Evolutionary conservation across 2,797 vertebrate genomes (phyloP).

Genomic region (Okamejei kenojei): DNA sequence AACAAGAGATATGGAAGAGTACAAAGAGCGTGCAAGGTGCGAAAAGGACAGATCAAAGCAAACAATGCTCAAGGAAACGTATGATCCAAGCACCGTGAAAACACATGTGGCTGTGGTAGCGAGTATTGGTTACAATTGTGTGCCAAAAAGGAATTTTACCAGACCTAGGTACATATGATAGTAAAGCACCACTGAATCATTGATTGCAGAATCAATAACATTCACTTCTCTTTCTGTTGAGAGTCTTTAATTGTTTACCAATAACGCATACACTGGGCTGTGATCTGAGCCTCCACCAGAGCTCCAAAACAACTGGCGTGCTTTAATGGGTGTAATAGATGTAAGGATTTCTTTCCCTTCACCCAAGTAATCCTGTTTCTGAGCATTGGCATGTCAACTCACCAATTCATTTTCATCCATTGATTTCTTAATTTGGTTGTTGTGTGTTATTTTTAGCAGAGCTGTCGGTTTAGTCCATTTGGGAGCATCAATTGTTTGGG

Average conservation of each 20-base stretch:
- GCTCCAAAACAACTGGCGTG: neutral
- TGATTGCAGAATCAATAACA: neutral
- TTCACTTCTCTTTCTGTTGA: neutral
- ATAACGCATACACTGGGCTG: neutral
- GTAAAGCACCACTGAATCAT: no score
- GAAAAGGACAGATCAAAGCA: no score
- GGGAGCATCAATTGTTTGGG: neutral
- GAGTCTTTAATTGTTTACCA: neutral
- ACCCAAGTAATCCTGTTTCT: neutral
- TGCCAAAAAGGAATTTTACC: neutral
- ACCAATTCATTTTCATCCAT: neutral
- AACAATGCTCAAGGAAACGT: no score
- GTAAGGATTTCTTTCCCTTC: neutral
- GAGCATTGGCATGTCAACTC: neutral
- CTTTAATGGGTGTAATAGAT: neutral
- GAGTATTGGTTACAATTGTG: no score
- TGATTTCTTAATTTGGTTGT: neutral
- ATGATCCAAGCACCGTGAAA: no score
- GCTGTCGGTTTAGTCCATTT: neutral
- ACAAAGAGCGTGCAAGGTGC: no score
- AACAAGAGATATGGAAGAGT: no score
- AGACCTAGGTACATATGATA: no score
- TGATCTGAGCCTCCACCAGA: neutral
- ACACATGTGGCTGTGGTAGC: no score
- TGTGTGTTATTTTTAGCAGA: neutral